Evolutionary conservation across 2,797 vertebrate species (phyloP), one percentile per base, ranked within the genome.

Genomic region (Ctenopoma multispine): DNA sequence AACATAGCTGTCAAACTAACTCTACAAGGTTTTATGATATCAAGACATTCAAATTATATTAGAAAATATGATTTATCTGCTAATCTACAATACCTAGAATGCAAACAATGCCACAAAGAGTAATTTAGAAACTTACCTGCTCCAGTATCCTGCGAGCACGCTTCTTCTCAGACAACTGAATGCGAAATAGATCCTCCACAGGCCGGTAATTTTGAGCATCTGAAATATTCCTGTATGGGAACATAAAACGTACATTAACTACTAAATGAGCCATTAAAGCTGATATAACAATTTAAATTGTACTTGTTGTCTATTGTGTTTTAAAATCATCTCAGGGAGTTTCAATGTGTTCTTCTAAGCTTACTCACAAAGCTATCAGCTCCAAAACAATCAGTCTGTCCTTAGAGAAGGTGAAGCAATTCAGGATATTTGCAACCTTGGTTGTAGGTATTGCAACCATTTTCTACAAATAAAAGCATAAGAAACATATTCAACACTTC

Each of bases 381-480:
- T 99, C 98, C 88, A 99, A 92, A 47, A 98, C 97, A 58, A 95
- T 74, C 61, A 99, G 93, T 85, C 96, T 96, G 90, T 99, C 98
- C 86, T 98, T 99, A 62, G 97, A 97, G 84, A 98, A 99, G 7
- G 98, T 99, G 86, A 99, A 99, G 82, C 97, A 97, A 77, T 97
- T 99, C 82, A 99, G 94, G 77, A 99, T 99, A 81, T 97, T 98
- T 84, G 97, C 96, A 74, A 96, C 96, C 94, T 99, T 97, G 54
- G 96, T 95, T 79, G 98, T 97, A 0, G 96, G 95, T 70, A 99
- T 96, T 61, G 98, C 98, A 66, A 99, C 97, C 97, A 99, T 99
- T 98, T 99, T 99, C 98, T 99, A 87, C 50, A 41, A 41, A 38
- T 2, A 72, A 77, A 18, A 76, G 43, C 69, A 34, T 14, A 8